These are phyloP conservation scores for Mallotus villosus DNA, from an alignment of 2,797 vertebrate genomes.

Conservation along the genomic window DNA sequence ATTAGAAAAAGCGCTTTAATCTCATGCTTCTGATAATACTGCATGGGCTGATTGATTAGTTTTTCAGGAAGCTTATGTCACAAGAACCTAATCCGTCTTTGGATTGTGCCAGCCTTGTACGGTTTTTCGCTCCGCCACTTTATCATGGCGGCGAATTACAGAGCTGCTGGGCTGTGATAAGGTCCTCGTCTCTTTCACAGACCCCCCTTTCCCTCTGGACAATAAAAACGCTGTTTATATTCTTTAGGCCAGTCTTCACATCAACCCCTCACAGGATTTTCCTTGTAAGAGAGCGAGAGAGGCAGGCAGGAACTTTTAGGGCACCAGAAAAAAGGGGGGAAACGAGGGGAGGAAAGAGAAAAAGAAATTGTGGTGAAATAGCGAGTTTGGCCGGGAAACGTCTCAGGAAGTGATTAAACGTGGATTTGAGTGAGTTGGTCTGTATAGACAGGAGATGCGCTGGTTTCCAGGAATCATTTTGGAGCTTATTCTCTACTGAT, in stretches of 20 bases:
- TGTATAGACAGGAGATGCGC: constrained; percentile 49
- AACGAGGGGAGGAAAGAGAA: constrained; percentile 28
- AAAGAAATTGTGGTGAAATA: constrained; percentile 47
- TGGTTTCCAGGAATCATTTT: constrained; percentile 64
- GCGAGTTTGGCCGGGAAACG: constrained; percentile 46
- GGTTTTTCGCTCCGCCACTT: constrained; percentile 87
- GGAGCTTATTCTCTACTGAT: constrained; percentile 67
- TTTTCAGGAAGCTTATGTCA: constrained; percentile 96
- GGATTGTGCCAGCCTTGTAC: constrained; percentile 92
- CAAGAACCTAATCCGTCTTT: constrained; percentile 94
- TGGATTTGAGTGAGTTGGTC: constrained; percentile 61
- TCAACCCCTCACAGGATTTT: constrained; percentile 73
- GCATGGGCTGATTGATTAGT: constrained; percentile 92
- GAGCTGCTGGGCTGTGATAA: constrained; percentile 95
- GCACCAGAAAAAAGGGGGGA: neutral
- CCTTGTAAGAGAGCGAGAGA: constrained; percentile 47
- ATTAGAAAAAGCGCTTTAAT: constrained; percentile 87
- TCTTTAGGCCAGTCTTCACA: constrained; percentile 80
- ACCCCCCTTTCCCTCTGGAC: constrained; percentile 76
- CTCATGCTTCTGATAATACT: constrained; percentile 86
- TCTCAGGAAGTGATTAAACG: constrained; percentile 68
- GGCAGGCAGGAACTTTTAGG: neutral
- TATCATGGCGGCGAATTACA: constrained; percentile 89
- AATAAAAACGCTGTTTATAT: constrained; percentile 89
- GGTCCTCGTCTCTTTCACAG: constrained; percentile 81